Evolutionary conservation across 1,140 invertebrate genomes (phyloP), one percentile per base, ranked within the genome.

Genomic region (Lasioglossum albipes): DNA sequence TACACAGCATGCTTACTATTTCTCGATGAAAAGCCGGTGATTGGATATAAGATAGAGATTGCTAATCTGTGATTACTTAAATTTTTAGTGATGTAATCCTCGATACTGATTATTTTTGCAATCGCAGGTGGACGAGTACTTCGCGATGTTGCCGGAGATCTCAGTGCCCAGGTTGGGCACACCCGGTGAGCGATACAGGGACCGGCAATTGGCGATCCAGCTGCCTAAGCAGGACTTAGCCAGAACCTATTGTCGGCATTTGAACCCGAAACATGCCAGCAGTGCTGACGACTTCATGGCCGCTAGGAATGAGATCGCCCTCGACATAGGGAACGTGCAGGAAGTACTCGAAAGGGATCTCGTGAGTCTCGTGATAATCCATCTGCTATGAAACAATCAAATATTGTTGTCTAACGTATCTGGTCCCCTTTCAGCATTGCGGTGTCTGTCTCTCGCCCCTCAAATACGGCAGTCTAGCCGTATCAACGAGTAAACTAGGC

Each of bases 181-280:
- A 36, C 94, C 95, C 64, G 97, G 98, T 45, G 96, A 98, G 92
- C 94, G 96, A 90, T 94, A 96, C 92, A 91, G 98, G 84, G 95
- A 97, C 89, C 95, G 96, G 82, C 97, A 98, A 93, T 93, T 99
- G 81, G 96, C 98, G 73, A 94, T 95, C 70, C 98, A 99, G 93
- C 94, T 99, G 86, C 98, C 98, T 20, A 98, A 97, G 92, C 98
- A 99, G 94, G 99, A 99, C 92, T 94, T 99, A 59, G 97, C 97
- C 20, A 93, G 97, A 83, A 95, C 96, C 70, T 98, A 98, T 90
- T 98, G 98, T 91, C 96, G 97, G 88, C 97, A 98, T 91, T 94
- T 99, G 75, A 96, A 97, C 84, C 92, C 95, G 12, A 94, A 96
- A 88, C 95, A 97, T 91, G 94, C 95, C 88, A 95, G 95, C 65